Conservation (phyloP, 2,888 invertebrate species). For the Drosophila yooni region DNA sequence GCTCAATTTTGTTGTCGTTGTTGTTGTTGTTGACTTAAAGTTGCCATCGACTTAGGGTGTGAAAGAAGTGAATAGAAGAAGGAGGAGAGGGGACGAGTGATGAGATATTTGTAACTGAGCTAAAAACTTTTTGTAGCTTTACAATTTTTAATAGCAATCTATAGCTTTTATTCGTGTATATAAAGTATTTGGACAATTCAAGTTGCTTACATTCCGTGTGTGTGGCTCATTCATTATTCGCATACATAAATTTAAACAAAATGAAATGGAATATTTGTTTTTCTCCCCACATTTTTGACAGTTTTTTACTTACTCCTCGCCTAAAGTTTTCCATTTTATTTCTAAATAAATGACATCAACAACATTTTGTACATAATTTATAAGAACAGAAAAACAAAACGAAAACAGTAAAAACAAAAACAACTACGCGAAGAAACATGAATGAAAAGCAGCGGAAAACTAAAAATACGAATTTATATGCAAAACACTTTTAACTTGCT, state of each 20-base stretch:
- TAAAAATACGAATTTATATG: slow-evolving; percentile 72
- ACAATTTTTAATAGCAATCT: slow-evolving; percentile 2
- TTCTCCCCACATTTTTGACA: background rate
- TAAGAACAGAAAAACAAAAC: slow-evolving; percentile 42
- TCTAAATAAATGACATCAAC: slow-evolving; percentile 59
- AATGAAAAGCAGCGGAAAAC: slow-evolving; percentile 56
- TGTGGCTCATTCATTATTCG: background rate
- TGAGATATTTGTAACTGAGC: slow-evolving; percentile 8
- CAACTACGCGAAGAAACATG: slow-evolving; percentile 45
- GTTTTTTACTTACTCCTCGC: background rate
- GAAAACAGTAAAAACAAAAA: slow-evolving; percentile 24
- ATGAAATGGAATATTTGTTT: slow-evolving; percentile 1
- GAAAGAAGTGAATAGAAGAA: background rate
- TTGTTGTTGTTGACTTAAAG: slow-evolving; percentile 14
- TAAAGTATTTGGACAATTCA: background rate
- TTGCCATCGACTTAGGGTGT: slow-evolving; percentile 16
- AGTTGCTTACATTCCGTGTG: background rate
- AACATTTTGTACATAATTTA: slow-evolving; percentile 65
- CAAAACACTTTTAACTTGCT: slow-evolving; percentile 68
- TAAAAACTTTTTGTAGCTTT: slow-evolving; percentile 16
- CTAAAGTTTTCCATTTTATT: slow-evolving; percentile 44
- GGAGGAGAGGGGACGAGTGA: background rate
- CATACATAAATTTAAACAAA: background rate
- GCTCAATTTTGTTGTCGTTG: slow-evolving; percentile 12
- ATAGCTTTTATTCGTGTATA: slow-evolving; percentile 4